Conservation (phyloP, 2,113 vertebrate species). For the Catharus minimus region DNA sequence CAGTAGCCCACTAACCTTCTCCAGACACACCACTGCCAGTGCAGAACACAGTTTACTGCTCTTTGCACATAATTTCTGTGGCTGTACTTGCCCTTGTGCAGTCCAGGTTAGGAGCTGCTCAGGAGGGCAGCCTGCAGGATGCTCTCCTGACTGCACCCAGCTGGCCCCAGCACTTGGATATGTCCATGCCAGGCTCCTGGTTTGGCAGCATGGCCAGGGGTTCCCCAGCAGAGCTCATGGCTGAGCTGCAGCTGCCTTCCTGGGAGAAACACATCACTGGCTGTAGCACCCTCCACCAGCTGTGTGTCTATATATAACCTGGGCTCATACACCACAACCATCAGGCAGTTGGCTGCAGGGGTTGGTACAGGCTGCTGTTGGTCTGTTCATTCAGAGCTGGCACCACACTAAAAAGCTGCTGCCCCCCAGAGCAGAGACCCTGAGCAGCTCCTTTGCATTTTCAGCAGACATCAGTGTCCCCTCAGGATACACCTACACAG, state of each 20-base stretch:
- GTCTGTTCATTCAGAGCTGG: not conserved
- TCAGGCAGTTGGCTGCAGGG: rapidly evolving
- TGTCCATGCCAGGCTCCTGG: rapidly evolving
- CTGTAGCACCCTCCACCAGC: not conserved
- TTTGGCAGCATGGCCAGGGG: not conserved
- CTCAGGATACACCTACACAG: not conserved
- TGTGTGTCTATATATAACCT: not conserved
- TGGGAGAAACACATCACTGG: not conserved
- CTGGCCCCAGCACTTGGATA: not conserved
- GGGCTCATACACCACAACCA: rapidly evolving
- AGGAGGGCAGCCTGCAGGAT: not conserved
- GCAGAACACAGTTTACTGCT: not conserved
- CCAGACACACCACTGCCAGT: not conserved
- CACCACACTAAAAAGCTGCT: not conserved
- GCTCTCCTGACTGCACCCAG: not conserved
- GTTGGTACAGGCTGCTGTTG: not conserved
- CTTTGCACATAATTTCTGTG: no score
- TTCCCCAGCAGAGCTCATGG: not conserved
- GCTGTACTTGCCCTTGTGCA: not conserved
- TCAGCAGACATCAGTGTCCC: not conserved
- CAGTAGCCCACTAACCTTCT: not conserved
- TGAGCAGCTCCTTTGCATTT: not conserved
- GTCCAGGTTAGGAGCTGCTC: not conserved
- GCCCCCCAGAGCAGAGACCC: not conserved
- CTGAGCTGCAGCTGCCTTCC: not conserved